Evolutionary conservation across 2,797 vertebrate species (phyloP), one percentile per base, ranked within the genome.

Genomic region (Anguilla pacifica): DNA sequence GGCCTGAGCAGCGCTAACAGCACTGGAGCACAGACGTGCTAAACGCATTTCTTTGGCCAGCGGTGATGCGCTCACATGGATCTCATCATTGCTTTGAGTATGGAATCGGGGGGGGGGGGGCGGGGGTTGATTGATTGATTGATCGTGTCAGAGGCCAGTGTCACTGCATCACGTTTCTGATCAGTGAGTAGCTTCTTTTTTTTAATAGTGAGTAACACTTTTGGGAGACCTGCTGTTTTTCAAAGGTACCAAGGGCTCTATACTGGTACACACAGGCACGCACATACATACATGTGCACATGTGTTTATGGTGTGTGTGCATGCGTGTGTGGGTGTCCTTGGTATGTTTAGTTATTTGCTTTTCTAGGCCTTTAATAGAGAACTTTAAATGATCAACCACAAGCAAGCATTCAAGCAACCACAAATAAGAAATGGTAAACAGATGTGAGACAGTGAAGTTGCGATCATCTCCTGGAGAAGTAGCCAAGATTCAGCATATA

Each of bases 81-180:
- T 46, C 43, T 46, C 43, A 46, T 46, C 39, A 43, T 43, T 43
- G 39, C 39, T 43, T 43, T 43, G 39, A 4, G 39, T 43, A 43
- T 43, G 39, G 39, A 43, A 43, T 43, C 3, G 39, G 39, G 39
- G 39, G 2, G 39, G 39, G 39, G 39, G 39, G 3, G 39, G 39
- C 1, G 39, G 39, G 39, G 39, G 2, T 46, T 46, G 43, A 46
- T 46, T 46, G 43, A 46, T 46, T 46, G 43, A 31, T 49, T 86
- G 67, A 86, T 86, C 85, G 55, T 74, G 85, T 55, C 39, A 57
- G 49, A 49, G 64, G 39, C 4, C 43, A 79, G 67, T 35, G 39
- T 39, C 74, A 17, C 31, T 31, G 77, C 85, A 82, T 87, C 85
- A 57, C 49, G 85, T 87, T 86, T 77, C 90, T 87, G 87, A 89